A percentile compares a stretch with the other conserved stretches of the same genome.
phyloP scores from a whole-genome alignment of 2,113 vertebrate genomes.

The Thamnaconus septentrionalis region DNA sequence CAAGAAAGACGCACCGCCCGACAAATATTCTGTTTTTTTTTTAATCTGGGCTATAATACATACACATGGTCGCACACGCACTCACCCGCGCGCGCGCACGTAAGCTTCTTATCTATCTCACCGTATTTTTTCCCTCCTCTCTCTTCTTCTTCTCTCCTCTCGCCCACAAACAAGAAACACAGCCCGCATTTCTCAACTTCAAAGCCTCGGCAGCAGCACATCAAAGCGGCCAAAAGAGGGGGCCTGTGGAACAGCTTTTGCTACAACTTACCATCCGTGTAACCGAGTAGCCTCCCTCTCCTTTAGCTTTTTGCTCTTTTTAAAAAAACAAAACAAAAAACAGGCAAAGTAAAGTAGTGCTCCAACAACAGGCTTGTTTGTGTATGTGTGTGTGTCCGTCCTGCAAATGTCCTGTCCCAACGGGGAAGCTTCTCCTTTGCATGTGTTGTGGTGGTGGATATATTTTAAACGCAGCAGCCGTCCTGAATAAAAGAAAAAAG shows the following conservation, averaged over 20 bases:
- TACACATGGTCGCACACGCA: constrained; percentile 13
- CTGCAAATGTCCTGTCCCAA: too few relatives aligned
- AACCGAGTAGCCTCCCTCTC: constrained; percentile 35
- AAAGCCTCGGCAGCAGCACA: constrained; percentile 80
- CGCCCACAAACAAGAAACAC: constrained; percentile 75
- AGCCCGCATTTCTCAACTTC: constrained; percentile 79
- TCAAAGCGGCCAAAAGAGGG: constrained; percentile 78
- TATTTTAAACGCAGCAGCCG: too few relatives aligned
- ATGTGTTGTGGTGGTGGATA: too few relatives aligned
- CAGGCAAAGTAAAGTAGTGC: constrained; percentile 38
- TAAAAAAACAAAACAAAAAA: too few relatives aligned
- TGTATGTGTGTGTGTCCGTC: too few relatives aligned
- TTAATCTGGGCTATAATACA: constrained; percentile 37
- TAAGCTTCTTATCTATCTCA: constrained; percentile 74
- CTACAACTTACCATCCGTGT: constrained; percentile 82
- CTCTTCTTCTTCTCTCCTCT: constrained; percentile 13
- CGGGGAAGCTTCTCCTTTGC: too few relatives aligned
- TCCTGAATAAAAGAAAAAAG: neutral
- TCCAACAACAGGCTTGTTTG: constrained; percentile 46
- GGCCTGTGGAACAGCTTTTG: constrained; percentile 70
- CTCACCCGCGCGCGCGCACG: constrained; percentile 24
- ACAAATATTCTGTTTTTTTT: constrained; percentile 51
- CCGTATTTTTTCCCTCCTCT: constrained; percentile 48
- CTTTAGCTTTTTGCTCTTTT: constrained; percentile 20
- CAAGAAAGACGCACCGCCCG: constrained; percentile 50